Evolutionary conservation across 2,797 vertebrate genomes (phyloP), one percentile per base, ranked within the genome.

Genomic region (Craterocephalus amniculus): DNA sequence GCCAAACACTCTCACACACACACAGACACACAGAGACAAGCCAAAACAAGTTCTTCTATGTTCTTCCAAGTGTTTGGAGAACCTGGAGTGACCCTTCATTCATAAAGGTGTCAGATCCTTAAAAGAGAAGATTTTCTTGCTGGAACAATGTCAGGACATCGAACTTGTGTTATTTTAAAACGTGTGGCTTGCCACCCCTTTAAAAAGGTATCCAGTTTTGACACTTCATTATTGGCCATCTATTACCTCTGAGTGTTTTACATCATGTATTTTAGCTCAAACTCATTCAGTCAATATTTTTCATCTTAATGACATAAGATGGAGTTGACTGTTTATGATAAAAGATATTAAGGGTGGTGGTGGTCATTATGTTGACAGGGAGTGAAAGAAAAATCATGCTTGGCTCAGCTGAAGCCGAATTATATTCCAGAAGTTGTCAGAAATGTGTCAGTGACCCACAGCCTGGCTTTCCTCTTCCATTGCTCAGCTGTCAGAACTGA

Each of bases 1-100:
- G n/a, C 14, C 58, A 80, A 80, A 80, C 74, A 70, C n/a, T n/a
- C n/a, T n/a, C n/a, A n/a, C n/a, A n/a, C n/a, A n/a, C n/a, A n/a
- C n/a, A n/a, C n/a, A n/a, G n/a, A n/a, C n/a, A n/a, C n/a, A n/a
- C n/a, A n/a, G n/a, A n/a, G n/a, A n/a, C 45, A 40, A 57, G 36
- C 34, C 45, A 8, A 38, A 69, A 74, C 38, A 78, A 76, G 40
- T 52, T 67, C 26, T 63, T 2, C 11, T 11, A 6, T 40, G 36
- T 51, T 58, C 6, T 48, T 43, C 54, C 63, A 55, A 29, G 27
- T 67, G 24, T 45, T 7, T 31, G 7, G 4, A 65, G 54, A 4
- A 32, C 57, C 70, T 76, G 67, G 35, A 65, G 52, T 12, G 56
- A 65, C 20, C 43, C 31, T 24, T 3, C 10, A 56, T 29, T 68